A percentile compares a stretch with the other conserved stretches of the same genome.
phyloP scores from a whole-genome alignment of 2,797 vertebrate species.

The Typhlichthys subterraneus region DNA sequence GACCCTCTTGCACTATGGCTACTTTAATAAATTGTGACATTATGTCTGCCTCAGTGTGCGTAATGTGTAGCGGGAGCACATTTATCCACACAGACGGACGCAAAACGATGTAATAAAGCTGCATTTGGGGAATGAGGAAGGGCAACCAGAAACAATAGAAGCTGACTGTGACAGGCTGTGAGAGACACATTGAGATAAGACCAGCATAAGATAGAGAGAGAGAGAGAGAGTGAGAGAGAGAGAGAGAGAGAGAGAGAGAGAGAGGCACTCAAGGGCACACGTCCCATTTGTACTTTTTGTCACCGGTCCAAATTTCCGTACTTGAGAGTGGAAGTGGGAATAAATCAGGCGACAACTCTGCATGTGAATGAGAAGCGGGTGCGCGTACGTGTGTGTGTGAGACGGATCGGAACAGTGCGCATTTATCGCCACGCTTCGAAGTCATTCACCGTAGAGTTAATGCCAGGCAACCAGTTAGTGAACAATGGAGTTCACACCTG shows the following conservation, averaged over 20 bases:
- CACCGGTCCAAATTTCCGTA: slow-evolving; percentile 58
- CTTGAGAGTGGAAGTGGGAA: slow-evolving; percentile 57
- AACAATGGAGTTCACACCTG: too few relatives aligned
- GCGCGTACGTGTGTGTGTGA: slow-evolving; percentile 39
- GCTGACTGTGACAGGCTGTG: background rate
- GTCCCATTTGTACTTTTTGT: slow-evolving; percentile 61
- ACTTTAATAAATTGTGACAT: slow-evolving; percentile 2
- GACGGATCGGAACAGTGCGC: slow-evolving; percentile 1
- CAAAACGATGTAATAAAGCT: background rate
- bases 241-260: slow-evolving; percentile 16
- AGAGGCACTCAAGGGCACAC: slow-evolving; percentile 52
- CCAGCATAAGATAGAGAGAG: background rate
- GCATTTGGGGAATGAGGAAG: background rate
- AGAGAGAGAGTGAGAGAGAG: slow-evolving; percentile 16
- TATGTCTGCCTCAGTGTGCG: background rate
- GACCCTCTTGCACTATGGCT: background rate
- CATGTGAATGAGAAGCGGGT: slow-evolving; percentile 36
- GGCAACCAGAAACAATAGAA: background rate
- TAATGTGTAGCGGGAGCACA: background rate
- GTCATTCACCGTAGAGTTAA: slow-evolving; percentile 10
- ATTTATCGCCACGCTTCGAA: background rate
- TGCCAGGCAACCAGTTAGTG: too few relatives aligned
- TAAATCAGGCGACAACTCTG: slow-evolving; percentile 57
- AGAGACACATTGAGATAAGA: background rate
- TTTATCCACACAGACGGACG: background rate